A percentile compares a stretch with the other conserved stretches of the same genome.
Evolutionary conservation across 1,140 invertebrate genomes (phyloP).

Genomic region (Drosophila novamexicana): DNA sequence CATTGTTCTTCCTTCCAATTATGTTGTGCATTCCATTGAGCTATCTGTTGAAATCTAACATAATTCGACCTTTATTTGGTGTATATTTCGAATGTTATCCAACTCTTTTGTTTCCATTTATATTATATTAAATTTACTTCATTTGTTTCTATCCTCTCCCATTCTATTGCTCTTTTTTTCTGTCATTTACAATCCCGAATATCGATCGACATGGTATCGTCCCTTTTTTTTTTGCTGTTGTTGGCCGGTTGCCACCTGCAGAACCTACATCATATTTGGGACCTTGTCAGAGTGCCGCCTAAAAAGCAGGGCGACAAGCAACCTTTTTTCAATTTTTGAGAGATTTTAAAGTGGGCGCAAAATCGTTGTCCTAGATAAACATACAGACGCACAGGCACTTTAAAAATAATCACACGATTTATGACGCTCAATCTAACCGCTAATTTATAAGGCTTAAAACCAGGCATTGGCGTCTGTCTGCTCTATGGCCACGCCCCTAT

Average conservation of each 20-base stretch:
- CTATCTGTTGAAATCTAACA: neutral
- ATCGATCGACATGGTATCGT: neutral
- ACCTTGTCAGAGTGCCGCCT: slow-evolving; percentile 19
- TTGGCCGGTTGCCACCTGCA: slow-evolving; percentile 1
- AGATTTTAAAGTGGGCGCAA: slow-evolving; percentile 26
- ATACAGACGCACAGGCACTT: slow-evolving; percentile 60
- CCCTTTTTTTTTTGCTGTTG: neutral
- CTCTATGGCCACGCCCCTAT: neutral
- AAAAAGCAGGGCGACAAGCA: neutral
- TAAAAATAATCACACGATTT: slow-evolving; percentile 77
- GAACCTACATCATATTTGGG: slow-evolving; percentile 16
- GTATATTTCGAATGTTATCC: neutral
- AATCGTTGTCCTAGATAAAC: slow-evolving; percentile 57
- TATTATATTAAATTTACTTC: neutral
- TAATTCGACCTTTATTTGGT: neutral
- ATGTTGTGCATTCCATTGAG: too few species aligned
- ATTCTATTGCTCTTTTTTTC: neutral
- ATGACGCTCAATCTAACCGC: slow-evolving; percentile 79
- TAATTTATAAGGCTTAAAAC: slow-evolving; percentile 74
- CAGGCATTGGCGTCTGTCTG: slow-evolving; percentile 24
- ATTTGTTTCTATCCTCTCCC: too few species aligned
- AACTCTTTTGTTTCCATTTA: neutral
- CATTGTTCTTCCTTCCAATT: too few species aligned
- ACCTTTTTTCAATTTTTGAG: slow-evolving; percentile 14
- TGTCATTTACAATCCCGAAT: neutral